These are phyloP conservation scores for Pangasius macronema DNA, from an alignment of 2,797 vertebrate species.

Conservation along the genomic window DNA sequence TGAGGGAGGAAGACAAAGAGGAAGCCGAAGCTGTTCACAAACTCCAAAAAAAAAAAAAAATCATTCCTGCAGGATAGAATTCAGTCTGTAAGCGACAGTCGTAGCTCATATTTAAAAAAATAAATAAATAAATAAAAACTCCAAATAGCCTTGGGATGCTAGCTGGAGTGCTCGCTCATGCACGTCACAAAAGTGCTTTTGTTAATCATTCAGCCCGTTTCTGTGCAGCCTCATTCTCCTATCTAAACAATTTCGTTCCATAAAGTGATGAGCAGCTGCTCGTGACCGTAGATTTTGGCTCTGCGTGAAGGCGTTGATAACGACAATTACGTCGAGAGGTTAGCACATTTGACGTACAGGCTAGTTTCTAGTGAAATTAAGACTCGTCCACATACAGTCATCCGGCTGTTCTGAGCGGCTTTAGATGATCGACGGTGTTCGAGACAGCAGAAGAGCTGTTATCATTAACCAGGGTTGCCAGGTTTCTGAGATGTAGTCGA, in stretches of 20 bases:
- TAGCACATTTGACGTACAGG: no score
- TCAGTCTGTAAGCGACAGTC: background rate
- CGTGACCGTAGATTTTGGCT: background rate
- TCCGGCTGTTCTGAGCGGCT: background rate
- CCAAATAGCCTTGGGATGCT: background rate
- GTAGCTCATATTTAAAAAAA: background rate
- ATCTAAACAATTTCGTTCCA: background rate
- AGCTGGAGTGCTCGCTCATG: background rate
- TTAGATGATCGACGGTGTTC: background rate
- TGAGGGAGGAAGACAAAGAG: slow-evolving; percentile 31
- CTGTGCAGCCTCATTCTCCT: background rate
- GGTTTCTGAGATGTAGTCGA: no score
- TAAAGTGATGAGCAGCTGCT: no score
- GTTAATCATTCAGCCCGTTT: background rate
- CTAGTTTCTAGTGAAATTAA: background rate
- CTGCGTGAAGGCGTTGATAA: background rate
- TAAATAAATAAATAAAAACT: background rate
- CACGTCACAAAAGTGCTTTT: background rate
- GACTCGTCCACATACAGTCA: background rate
- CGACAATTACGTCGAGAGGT: background rate
- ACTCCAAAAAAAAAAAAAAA: background rate
- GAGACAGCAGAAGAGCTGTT: background rate
- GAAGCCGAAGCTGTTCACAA: background rate
- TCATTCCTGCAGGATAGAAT: background rate
- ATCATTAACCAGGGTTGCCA: background rate